Percentiles rank a stretch among this genome's conserved stretches.
Evolutionary conservation across 2,113 vertebrate species (phyloP).

Genomic region (Silurus asotus): DNA sequence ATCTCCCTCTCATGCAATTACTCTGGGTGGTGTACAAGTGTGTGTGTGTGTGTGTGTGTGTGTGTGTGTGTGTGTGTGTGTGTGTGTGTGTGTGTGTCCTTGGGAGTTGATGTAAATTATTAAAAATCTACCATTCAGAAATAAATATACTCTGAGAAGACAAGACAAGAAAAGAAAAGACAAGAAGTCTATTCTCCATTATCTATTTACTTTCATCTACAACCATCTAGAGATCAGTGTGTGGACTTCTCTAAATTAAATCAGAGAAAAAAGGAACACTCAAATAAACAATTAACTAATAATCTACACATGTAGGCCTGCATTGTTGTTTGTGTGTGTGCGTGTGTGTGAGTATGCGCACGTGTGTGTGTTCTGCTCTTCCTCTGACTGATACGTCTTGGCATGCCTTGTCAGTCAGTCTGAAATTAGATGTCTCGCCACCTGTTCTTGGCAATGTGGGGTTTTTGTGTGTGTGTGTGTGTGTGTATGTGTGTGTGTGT

Average conservation of each 20-base stretch:
- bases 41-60: neutral
- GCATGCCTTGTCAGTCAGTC: conserved; percentile 61
- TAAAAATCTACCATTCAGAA: neutral
- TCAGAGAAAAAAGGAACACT: neutral
- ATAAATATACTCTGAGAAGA: neutral
- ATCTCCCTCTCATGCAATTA: no score
- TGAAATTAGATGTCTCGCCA: conserved; percentile 68
- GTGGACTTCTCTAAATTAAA: neutral
- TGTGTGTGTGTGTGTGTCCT: conserved; percentile 44
- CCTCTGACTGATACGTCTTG: conserved; percentile 57
- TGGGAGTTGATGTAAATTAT: conserved; percentile 11
- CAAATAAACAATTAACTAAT: neutral
- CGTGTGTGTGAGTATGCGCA: conserved; percentile 33
- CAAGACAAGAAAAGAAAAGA: neutral
- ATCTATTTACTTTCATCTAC: neutral
- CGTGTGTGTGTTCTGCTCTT: conserved; percentile 36
- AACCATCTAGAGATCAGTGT: neutral
- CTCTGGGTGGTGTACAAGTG: neutral
- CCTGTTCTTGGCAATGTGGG: conserved; percentile 68
- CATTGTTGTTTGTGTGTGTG: neutral
- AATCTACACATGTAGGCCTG: neutral
- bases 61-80: conserved; percentile 21
- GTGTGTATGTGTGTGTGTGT: conserved; percentile 8
- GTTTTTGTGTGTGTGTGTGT: conserved; percentile 51
- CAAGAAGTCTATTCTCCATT: neutral